Percentiles rank a stretch among this genome's conserved stretches.
Evolutionary conservation across 2,113 vertebrate genomes (phyloP).

Genomic region (Lagopus muta): DNA sequence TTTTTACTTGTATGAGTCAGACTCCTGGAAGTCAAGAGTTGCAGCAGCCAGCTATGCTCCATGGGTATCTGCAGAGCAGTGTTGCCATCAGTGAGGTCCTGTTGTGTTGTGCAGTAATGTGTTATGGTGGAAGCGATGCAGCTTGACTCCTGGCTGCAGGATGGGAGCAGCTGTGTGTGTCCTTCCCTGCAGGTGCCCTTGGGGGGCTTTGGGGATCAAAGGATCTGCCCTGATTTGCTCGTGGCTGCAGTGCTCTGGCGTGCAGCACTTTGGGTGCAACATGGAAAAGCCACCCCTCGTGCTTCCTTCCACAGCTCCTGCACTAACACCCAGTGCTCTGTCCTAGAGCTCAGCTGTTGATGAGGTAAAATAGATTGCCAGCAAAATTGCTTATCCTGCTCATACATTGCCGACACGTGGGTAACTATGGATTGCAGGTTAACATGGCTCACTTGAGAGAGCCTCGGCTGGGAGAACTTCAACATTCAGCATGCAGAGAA

Average conservation of each 20-base stretch:
- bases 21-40: neutral
- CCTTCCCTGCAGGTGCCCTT: neutral
- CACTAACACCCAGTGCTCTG: neutral
- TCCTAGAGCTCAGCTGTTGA: neutral
- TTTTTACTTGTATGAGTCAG: neutral
- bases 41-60: neutral
- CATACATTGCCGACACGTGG: neutral
- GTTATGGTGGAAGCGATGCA: neutral
- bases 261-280: neutral
- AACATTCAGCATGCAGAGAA: neutral
- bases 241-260: neutral
- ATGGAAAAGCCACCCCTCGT: neutral
- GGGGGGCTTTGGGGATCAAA: neutral
- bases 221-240: neutral
- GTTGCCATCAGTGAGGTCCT: neutral
- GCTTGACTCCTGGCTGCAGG: neutral
- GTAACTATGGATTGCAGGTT: slow-evolving; percentile 30
- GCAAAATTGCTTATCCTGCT: slow-evolving; percentile 33
- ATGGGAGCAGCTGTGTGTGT: neutral
- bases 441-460: slow-evolving; percentile 57
- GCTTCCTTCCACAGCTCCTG: neutral
- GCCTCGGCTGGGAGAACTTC: neutral
- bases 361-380: slow-evolving; percentile 39
- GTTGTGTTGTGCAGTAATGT: neutral
- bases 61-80: neutral